Evolutionary conservation across 2,888 invertebrate species (phyloP), one percentile per base, ranked within the genome.

Genomic region (Caenorhabditis drosophilae): DNA sequence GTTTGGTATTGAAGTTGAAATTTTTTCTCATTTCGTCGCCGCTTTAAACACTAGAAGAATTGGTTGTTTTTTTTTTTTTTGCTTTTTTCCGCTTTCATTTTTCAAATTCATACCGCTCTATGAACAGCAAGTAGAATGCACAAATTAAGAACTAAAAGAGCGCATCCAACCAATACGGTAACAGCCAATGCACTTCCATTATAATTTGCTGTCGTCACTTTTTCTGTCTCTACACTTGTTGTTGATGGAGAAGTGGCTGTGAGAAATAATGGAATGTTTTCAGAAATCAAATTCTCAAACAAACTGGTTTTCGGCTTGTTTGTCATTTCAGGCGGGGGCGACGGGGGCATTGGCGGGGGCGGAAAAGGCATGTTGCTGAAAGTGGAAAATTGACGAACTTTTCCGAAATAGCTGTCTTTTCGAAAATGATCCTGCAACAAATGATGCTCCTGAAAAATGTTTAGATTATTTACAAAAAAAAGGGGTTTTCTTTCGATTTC

Each of bases 331-430:
- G 74, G 72, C 9, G 69, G 72, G 1, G 80, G 79, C 4, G 82
- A 75, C 9, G 82, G 82, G 11, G 83, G 82, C 73, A 80, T 62
- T 22, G 82, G 81, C 25, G 82, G 83, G 15, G 81, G 78, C 18
- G 82, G 81, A 45, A 82, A 79, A 12, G 81, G 81, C 27, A 78
- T 58, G 44, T 79, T 78, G 48, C 70, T 55, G 38, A 67, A 69
- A n/a, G 71, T 64, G 2, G 76, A 72, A 46, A 75, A 79, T 20
- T 80, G 79, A 7, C 80, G 68, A 4, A 80, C 77, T 11, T 70
- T 69, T 16, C 83, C 83, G 49, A 73, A 84, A 55, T 81, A 83
- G 2, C 71, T 67, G 31, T 79, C 73, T 20, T 67, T 66, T 18
- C 75, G 66, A 56, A 83, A 78, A 57, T 82, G 78, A 36, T 81